These are phyloP conservation scores for Drosophila kanekoi DNA, from an alignment of 2,888 invertebrate genomes.

Conservation along the genomic window DNA sequence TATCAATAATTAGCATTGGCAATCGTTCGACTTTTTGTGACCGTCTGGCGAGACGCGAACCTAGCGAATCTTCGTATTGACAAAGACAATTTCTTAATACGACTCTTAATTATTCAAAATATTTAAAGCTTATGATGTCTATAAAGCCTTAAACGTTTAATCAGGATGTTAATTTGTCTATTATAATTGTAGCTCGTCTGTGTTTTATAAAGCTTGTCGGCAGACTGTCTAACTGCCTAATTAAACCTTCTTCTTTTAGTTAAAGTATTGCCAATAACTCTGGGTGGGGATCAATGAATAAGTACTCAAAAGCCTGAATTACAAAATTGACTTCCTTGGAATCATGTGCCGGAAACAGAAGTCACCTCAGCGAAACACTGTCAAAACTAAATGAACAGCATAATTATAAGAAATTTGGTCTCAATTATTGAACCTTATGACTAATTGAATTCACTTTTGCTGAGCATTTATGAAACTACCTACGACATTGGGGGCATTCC, in stretches of 20 bases:
- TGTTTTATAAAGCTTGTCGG: no score
- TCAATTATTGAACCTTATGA: no score
- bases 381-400: no score
- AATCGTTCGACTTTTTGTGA: conserved; percentile 27
- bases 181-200: background rate
- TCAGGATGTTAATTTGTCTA: background rate
- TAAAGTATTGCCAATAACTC: no score
- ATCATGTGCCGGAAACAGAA: no score
- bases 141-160: background rate
- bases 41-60: conserved; percentile 13
- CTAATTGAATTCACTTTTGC: background rate
- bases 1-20: conserved; percentile 32
- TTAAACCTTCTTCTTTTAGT: no score
- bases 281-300: no score
- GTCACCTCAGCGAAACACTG: no score
- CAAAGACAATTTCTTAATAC: conserved; percentile 8
- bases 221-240: no score
- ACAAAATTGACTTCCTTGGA: no score
- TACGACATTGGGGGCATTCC: background rate
- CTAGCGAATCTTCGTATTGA: conserved; percentile 10
- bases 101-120: conserved; percentile 11
- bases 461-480: conserved; percentile 44
- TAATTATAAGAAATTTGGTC: no score
- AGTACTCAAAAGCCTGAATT: no score
- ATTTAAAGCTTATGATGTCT: background rate